Percentiles rank a stretch among this genome's conserved stretches.
phyloP scores from a whole-genome alignment of 1,140 invertebrate species.

The Archegozetes longisetosus region DNA sequence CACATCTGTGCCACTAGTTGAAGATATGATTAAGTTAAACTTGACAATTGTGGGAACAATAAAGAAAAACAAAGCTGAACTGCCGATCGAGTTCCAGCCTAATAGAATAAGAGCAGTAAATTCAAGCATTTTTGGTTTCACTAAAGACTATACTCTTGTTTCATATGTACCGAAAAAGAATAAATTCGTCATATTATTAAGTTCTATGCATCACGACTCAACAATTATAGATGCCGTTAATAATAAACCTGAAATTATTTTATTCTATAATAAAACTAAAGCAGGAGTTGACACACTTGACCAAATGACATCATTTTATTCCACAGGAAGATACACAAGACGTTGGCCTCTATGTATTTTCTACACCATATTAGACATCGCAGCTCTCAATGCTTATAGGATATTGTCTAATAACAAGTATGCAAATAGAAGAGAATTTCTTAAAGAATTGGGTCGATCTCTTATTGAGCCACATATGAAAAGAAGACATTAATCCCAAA shows the following conservation, averaged over 20 bases:
- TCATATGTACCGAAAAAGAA: conserved; percentile 22
- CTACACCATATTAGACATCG: conserved; percentile 17
- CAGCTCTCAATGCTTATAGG: conserved; percentile 14
- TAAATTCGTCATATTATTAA: conserved; percentile 20
- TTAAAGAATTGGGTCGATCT: not conserved
- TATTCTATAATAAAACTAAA: conserved; percentile 31
- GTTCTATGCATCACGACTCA: conserved; percentile 20
- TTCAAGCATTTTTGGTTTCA: conserved; percentile 14
- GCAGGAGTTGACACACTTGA: conserved; percentile 32
- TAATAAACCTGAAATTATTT: conserved; percentile 30
- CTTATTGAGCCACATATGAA: not conserved
- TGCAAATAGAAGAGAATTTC: not conserved
- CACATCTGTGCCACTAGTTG: conserved; percentile 13
- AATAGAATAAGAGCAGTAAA: conserved; percentile 10
- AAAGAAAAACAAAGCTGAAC: conserved; percentile 17
- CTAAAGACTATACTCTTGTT: conserved; percentile 16
- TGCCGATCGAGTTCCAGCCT: conserved; percentile 14
- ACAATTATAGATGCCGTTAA: conserved; percentile 1
- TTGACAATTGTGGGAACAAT: conserved; percentile 19
- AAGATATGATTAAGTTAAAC: conserved; percentile 15
- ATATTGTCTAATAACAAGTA: not conserved
- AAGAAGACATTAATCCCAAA: not conserved
- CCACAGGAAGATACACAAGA: conserved; percentile 24
- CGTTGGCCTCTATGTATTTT: conserved; percentile 28
- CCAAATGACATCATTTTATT: conserved; percentile 28